Evolutionary conservation across 2,113 vertebrate genomes (phyloP), one percentile per base, ranked within the genome.

Genomic region (Zingel zingel): DNA sequence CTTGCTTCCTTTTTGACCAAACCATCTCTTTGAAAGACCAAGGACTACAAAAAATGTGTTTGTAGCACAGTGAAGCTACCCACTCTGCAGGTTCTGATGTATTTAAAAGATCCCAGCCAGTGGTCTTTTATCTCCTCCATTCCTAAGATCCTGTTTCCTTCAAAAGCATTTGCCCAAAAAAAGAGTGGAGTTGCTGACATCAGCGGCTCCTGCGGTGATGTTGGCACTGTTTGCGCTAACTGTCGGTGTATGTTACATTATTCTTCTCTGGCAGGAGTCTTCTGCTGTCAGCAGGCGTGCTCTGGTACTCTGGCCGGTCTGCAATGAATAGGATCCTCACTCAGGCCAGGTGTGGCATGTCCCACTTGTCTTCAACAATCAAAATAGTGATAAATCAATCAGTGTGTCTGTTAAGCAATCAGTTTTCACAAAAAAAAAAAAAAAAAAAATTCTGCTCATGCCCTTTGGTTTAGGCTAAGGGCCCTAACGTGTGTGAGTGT

Each of bases 301-400:
- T 57, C 53, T 75, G 77, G 79, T 36, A 2, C 81, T 57, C 53
- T 75, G 15, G 65, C 47, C 36, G 23, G 58, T 73, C 73, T 69
- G 74, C 70, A 48, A 74, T 72, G 75, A 75, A 69, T 43, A 33
- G 68, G 43, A 30, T 79, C 59, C 57, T 63, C 75, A 87, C 84
- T 87, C 81, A 88, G 82, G 83, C 78, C 58, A 50, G 57, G 69
- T 74, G 83, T 15, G 75, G 54, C 62, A 0, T 39, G 45, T 82
- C 77, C 57, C 75, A 62, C 86, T 75, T 47, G 84, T 91, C 84
- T 89, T 87, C 10, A 43, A 86, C 86, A 93, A 93, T 91, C 84
- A 56, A 68, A 84, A 63, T 79, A 59, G 74, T 84, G 74, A 86
- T 71, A 66, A 88, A 82, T 84, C 85, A 92, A 88, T 91, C 89